Conservation (phyloP, 2,797 vertebrate genomes). For the Dendrocincla fuliginosa region DNA sequence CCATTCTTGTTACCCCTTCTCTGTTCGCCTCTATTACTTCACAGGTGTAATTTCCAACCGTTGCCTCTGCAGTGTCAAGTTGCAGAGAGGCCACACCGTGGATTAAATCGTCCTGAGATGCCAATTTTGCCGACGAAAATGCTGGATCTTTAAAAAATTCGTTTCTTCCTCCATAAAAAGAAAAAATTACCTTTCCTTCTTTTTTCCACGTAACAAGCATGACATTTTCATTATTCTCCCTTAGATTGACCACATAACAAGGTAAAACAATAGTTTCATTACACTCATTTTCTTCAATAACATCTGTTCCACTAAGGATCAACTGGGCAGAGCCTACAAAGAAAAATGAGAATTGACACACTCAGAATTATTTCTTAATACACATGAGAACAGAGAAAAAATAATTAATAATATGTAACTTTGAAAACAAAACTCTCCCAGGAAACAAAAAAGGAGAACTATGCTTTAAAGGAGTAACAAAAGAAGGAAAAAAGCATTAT, state of each 20-base stretch:
- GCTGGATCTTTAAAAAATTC: rapidly evolving
- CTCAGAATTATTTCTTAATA: slow-evolving; percentile 24
- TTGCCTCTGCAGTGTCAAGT: slow-evolving; percentile 2
- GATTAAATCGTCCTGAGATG: neutral
- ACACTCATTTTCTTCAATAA: slow-evolving; percentile 52
- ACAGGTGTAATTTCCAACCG: slow-evolving; percentile 75
- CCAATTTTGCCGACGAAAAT: slow-evolving; percentile 37
- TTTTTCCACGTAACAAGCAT: slow-evolving; percentile 70
- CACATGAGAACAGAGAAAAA: neutral
- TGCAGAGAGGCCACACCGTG: slow-evolving; percentile 66
- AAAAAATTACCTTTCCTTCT: slow-evolving; percentile 37
- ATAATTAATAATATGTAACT: neutral
- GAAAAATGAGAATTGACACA: slow-evolving; percentile 38
- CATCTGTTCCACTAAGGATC: neutral
- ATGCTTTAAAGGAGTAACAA: neutral
- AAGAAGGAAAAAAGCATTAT: neutral
- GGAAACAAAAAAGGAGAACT: neutral
- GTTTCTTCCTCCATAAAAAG: neutral
- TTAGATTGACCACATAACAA: slow-evolving; percentile 68
- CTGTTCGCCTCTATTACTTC: slow-evolving; percentile 75
- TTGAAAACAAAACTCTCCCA: neutral
- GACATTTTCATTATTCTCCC: neutral
- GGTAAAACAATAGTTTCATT: slow-evolving; percentile 69
- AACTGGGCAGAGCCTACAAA: slow-evolving; percentile 75
- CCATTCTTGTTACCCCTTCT: slow-evolving; percentile 64